Conservation (phyloP, 2,888 invertebrate species). For the Ennomos fuscantarius region DNA sequence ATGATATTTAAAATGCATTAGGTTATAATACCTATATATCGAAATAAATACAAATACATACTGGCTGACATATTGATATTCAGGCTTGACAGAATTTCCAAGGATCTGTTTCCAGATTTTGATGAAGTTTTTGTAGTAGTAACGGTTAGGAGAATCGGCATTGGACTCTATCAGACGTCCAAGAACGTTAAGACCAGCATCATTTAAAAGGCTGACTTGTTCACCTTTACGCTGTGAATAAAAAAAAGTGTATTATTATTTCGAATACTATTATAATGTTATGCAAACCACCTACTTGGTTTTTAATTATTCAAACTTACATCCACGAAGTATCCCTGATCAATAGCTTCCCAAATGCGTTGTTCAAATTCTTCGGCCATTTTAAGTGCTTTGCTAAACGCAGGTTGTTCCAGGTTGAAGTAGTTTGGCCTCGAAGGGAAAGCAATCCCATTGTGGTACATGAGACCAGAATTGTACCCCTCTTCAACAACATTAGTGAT, state of each 20-base stretch:
- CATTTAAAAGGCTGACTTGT: constrained; percentile 83
- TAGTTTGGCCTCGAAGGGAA: constrained; percentile 87
- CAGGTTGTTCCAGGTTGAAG: constrained; percentile 76
- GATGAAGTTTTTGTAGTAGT: constrained; percentile 86
- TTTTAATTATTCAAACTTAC: constrained; percentile 51
- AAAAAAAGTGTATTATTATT: neutral
- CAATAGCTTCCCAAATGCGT: constrained; percentile 86
- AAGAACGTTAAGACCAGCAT: constrained; percentile 87
- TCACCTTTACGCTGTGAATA: constrained; percentile 72
- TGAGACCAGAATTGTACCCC: constrained; percentile 87
- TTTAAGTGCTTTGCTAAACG: constrained; percentile 68
- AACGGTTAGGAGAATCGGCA: constrained; percentile 85
- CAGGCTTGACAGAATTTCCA: constrained; percentile 70
- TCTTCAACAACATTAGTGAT: constrained; percentile 79
- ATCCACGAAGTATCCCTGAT: constrained; percentile 78
- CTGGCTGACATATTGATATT: constrained; percentile 50
- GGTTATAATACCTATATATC: no score
- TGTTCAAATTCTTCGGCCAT: constrained; percentile 80
- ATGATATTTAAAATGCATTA: no score
- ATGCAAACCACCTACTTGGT: no score
- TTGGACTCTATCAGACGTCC: constrained; percentile 88
- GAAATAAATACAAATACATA: constrained; percentile 39
- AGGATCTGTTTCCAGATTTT: constrained; percentile 84
- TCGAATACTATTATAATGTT: no score
- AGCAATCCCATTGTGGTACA: constrained; percentile 87